phyloP scores from a whole-genome alignment of 2,797 vertebrate species.

The Austrolebias charrua region DNA sequence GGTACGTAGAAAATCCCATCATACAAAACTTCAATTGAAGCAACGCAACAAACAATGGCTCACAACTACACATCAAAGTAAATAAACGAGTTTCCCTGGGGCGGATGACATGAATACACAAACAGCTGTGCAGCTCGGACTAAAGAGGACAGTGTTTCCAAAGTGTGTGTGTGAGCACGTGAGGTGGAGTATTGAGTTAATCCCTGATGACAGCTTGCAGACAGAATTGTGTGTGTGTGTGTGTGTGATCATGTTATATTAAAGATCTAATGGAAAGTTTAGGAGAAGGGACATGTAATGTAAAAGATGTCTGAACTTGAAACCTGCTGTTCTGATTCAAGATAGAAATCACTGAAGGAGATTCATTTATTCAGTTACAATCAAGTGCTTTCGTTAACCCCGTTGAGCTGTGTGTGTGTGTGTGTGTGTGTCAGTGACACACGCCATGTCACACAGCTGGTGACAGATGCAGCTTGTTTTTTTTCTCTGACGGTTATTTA shows the following conservation, averaged over 20 bases:
- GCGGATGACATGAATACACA: constrained; percentile 36
- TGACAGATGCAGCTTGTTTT: constrained; percentile 51
- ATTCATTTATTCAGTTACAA: background rate
- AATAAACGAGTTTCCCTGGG: constrained; percentile 36
- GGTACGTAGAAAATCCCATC: constrained; percentile 16
- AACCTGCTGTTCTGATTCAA: background rate
- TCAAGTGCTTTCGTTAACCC: constrained; percentile 1
- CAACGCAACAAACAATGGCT: constrained; percentile 27
- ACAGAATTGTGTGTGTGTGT: constrained; percentile 24
- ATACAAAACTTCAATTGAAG: constrained; percentile 9
- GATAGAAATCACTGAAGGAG: background rate
- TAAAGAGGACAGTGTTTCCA: constrained; percentile 34
- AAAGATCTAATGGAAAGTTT: constrained; percentile 7
- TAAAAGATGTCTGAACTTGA: background rate
- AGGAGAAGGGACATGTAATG: background rate
- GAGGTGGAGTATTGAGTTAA: constrained; percentile 44
- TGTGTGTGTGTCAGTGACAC: constrained; percentile 17
- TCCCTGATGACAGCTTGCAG: constrained; percentile 35
- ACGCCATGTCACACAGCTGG: constrained; percentile 36
- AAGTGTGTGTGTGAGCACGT: constrained; percentile 23
- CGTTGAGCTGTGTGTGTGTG: constrained; percentile 23
- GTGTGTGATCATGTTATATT: constrained; percentile 16
- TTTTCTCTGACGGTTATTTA: constrained; percentile 24
- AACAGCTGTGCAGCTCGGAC: constrained; percentile 58
- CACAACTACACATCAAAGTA: constrained; percentile 25